These are phyloP conservation scores for human DNA, from an alignment of 2,113 vertebrate species.

Conservation along the genomic window DNA sequence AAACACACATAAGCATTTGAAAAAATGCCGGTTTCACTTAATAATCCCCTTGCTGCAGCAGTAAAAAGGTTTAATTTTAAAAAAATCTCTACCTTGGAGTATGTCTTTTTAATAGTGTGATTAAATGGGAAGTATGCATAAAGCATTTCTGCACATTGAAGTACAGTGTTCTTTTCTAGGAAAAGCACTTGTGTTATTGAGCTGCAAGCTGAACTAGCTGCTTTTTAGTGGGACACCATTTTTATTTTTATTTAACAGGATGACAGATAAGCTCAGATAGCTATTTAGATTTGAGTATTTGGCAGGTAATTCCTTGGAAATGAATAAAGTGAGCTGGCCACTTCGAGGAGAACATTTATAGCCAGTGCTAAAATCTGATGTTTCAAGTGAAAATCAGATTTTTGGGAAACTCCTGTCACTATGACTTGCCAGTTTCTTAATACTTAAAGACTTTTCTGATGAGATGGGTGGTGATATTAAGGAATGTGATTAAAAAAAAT, in stretches of 20 bases:
- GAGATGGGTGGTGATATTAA: slow-evolving; percentile 24
- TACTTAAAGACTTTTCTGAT: slow-evolving; percentile 33
- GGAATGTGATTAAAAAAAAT: neutral
- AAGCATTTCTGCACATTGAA: neutral
- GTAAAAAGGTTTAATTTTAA: slow-evolving; percentile 33
- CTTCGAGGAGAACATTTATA: slow-evolving; percentile 1
- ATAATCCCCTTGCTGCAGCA: slow-evolving; percentile 22
- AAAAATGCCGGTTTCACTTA: slow-evolving; percentile 26
- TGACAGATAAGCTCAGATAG: neutral
- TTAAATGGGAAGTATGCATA: neutral
- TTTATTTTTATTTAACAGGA: slow-evolving; percentile 33
- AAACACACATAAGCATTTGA: neutral
- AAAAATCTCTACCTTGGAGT: slow-evolving; percentile 35
- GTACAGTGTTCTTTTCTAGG: neutral
- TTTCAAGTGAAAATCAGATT: slow-evolving; percentile 10
- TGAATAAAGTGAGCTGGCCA: neutral
- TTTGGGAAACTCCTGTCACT: neutral
- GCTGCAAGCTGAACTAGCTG: neutral
- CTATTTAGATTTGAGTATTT: slow-evolving; percentile 17
- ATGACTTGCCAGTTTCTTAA: neutral
- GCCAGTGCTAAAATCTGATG: neutral
- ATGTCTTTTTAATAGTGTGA: slow-evolving; percentile 35
- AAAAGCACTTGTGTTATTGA: neutral
- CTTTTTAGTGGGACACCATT: neutral
- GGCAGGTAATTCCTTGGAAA: slow-evolving; percentile 19